Conservation (phyloP, 2,888 invertebrate species). For the Mesorhabditis spiculigera region DNA sequence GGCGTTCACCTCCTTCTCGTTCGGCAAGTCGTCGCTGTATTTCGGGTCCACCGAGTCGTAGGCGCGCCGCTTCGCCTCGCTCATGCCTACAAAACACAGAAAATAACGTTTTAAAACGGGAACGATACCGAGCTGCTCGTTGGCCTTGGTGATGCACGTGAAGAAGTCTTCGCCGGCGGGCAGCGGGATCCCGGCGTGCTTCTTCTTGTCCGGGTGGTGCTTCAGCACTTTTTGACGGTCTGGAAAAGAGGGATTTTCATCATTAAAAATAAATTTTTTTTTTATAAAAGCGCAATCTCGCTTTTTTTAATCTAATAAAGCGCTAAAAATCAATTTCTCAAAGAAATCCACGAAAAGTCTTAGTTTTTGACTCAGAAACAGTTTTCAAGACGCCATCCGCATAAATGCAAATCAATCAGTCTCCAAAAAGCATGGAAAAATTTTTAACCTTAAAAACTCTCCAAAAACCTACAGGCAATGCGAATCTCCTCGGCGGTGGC, state of each 20-base stretch:
- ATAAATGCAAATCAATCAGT: too few species aligned
- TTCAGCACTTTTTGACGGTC: conserved; percentile 79
- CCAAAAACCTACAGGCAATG: conserved; percentile 85
- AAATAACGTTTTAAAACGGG: neutral
- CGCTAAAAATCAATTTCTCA: neutral
- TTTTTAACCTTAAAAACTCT: too few species aligned
- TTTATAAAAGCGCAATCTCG: neutral
- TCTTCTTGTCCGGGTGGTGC: conserved; percentile 97
- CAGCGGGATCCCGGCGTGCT: conserved; percentile 67
- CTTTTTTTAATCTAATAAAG: conserved; percentile 11
- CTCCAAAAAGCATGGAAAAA: conserved; percentile 4
- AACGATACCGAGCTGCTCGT: neutral
- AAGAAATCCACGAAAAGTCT: too few species aligned
- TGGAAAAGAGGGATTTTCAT: conserved; percentile 43
- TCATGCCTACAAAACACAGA: conserved; percentile 34
- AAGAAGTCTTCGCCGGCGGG: conserved; percentile 82
- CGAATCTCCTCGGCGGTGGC: conserved; percentile 90
- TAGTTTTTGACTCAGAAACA: too few species aligned
- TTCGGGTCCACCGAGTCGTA: conserved; percentile 94
- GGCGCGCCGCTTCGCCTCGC: conserved; percentile 72
- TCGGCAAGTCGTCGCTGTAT: conserved; percentile 83
- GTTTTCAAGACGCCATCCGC: too few species aligned
- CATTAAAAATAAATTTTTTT: conserved; percentile 2
- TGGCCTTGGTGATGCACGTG: conserved; percentile 87
- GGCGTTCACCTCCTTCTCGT: conserved; percentile 62